These are phyloP conservation scores for Fistularia tabacaria DNA, from an alignment of 2,797 vertebrate genomes.

Conservation along the genomic window DNA sequence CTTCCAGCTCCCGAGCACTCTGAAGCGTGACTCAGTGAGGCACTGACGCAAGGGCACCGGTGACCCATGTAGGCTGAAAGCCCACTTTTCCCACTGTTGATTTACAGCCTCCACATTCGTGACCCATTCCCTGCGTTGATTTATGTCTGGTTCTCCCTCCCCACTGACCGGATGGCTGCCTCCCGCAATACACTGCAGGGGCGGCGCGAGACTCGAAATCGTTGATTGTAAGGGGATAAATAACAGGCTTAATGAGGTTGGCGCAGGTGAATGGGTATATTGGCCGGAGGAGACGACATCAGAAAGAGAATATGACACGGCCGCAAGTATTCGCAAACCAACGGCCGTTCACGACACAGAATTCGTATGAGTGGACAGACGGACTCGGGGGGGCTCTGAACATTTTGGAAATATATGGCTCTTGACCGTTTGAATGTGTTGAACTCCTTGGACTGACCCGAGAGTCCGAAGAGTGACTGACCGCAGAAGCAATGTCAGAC, in stretches of 20 bases:
- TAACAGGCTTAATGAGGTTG: conserved; percentile 47
- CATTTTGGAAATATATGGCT: no score
- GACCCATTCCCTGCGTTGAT: conserved; percentile 57
- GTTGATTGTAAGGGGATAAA: conserved; percentile 63
- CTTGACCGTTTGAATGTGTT: no score
- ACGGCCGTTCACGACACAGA: no score
- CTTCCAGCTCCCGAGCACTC: background rate
- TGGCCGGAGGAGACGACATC: background rate
- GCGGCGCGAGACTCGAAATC: conserved; percentile 36
- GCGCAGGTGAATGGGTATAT: background rate
- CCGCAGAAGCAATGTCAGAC: no score
- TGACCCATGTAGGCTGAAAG: conserved; percentile 33
- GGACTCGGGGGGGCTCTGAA: no score
- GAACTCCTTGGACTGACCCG: no score
- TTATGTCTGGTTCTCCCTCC: conserved; percentile 52
- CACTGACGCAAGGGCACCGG: conserved; percentile 1
- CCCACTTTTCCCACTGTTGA: conserved; percentile 41
- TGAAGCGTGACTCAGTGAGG: conserved; percentile 18
- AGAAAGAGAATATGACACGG: background rate
- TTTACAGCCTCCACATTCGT: conserved; percentile 52
- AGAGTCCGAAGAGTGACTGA: no score
- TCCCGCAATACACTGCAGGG: conserved; percentile 62
- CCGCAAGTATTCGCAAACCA: background rate
- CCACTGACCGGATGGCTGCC: conserved; percentile 38
- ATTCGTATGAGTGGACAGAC: no score